These are phyloP conservation scores for Etheostoma spectabile DNA, from an alignment of 2,113 vertebrate genomes.

Conservation along the genomic window DNA sequence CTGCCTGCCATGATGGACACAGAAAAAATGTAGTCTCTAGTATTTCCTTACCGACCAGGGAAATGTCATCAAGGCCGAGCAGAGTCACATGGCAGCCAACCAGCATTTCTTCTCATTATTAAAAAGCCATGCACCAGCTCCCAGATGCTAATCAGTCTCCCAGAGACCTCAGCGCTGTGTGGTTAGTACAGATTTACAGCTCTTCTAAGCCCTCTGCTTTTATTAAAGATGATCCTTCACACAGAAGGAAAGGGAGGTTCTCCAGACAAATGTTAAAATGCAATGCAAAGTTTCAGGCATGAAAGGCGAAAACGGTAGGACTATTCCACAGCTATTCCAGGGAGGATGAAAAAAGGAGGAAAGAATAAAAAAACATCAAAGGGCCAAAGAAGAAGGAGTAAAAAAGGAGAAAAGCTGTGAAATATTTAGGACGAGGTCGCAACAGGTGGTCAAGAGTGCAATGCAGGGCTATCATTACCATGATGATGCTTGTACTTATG, in stretches of 20 bases:
- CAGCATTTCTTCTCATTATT: constrained; percentile 92
- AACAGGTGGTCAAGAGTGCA: constrained; percentile 91
- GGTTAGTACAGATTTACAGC: constrained; percentile 93
- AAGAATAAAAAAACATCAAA: constrained; percentile 94
- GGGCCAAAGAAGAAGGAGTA: constrained; percentile 73
- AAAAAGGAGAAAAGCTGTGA: constrained; percentile 85
- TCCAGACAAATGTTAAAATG: constrained; percentile 96
- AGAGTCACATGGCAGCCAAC: constrained; percentile 83
- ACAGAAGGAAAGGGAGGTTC: constrained; percentile 88
- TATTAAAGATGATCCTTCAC: constrained; percentile 98
- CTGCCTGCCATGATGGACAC: constrained; percentile 84
- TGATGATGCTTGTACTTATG: constrained; percentile 84
- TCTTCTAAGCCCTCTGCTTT: constrained; percentile 88
- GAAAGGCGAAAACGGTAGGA: constrained; percentile 89
- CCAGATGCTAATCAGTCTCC: constrained; percentile 98
- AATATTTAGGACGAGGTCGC: constrained; percentile 88
- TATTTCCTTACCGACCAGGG: constrained; percentile 91
- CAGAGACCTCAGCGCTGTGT: constrained; percentile 92
- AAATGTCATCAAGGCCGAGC: constrained; percentile 90
- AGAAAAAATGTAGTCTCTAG: constrained; percentile 85
- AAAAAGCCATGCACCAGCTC: constrained; percentile 83
- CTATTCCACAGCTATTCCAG: constrained; percentile 89
- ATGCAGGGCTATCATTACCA: constrained; percentile 70
- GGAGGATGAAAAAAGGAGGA: constrained; percentile 82
- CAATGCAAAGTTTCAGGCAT: constrained; percentile 95